Base-by-base conservation (phyloP, 2,113 vertebrate genomes). In the Pelvicachromis taeniatus region DNA sequence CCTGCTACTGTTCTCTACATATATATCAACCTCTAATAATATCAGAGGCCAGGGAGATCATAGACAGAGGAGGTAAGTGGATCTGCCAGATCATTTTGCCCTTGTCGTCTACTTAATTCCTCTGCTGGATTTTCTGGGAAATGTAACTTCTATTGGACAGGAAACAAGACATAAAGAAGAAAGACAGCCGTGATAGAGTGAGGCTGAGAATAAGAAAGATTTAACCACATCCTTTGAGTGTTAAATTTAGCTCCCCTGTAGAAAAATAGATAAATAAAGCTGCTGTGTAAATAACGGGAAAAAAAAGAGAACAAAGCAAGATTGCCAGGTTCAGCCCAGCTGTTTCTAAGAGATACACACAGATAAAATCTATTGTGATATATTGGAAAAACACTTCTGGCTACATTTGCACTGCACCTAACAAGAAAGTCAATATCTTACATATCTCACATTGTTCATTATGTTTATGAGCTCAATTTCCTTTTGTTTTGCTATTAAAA, bases 51-150 rank as follows among this genome's bases (percentile, higher is more conserved):
- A 21, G 42, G 61, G 84, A 75, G 53, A 81, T 80, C 56, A 65
- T 40, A 91, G 91, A 87, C 89, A 88, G 90, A 77, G 61, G 78
- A 91, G 88, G 90, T 95, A 93, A 95, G 86, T 91, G 90, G 80
- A 92, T 93, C 88, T 92, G 94, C 94, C 92, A 93, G 87, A 91
- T 92, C 82, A 92, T 93, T 94, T 92, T 88, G 83, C 85, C 78
- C 59, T 87, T 88, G 80, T 92, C 87, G 33, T 88, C 77, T 58
- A 75, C 85, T 58, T 84, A 92, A 93, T 91, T 90, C 87, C 55
- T 87, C 54, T 8, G 19, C 90, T 81, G 58, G 65, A 80, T 86
- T 85, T 87, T 29, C 77, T 56, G 77, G 78, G 92, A 94, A 92
- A 84, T 82, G 33, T 42, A 91, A 61, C 85, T 77, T 84, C 31